These are phyloP conservation scores for Rhinella marina DNA, from an alignment of 2,797 vertebrate species.

Conservation along the genomic window DNA sequence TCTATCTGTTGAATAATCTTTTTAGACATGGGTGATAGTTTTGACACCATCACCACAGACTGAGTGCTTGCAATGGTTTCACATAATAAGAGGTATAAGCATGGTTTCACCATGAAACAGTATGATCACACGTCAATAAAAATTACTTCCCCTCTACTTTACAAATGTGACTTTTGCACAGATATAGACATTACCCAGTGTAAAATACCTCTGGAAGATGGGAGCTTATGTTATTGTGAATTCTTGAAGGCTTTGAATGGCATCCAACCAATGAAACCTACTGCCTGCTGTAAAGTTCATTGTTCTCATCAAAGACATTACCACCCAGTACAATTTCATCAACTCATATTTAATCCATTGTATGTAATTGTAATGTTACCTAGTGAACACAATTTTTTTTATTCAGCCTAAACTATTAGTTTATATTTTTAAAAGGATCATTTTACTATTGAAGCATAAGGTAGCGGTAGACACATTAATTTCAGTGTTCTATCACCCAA, in stretches of 20 bases:
- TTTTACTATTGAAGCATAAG: too few species aligned
- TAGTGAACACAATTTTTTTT: neutral
- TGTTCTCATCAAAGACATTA: neutral
- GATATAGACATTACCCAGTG: neutral
- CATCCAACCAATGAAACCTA: neutral
- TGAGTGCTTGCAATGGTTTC: constrained; percentile 25
- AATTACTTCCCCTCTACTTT: constrained; percentile 17
- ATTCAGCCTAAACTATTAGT: too few species aligned
- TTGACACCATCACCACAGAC: neutral
- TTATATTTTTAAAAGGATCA: too few species aligned
- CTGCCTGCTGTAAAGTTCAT: neutral
- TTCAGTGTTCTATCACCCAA: too few species aligned
- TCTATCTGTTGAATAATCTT: neutral
- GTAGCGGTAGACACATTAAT: too few species aligned
- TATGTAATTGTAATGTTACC: neutral
- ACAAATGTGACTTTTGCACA: constrained; percentile 17
- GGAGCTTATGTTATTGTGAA: constrained; percentile 4
- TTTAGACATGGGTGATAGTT: constrained; percentile 4
- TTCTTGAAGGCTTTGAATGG: neutral
- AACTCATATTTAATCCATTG: neutral
- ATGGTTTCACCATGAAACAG: constrained; percentile 27
- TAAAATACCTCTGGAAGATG: constrained; percentile 1
- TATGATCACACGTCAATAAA: constrained; percentile 11
- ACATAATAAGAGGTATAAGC: constrained; percentile 23
- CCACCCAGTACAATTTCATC: neutral